Percentiles rank a stretch among this genome's conserved stretches.
phyloP scores from a whole-genome alignment of 2,797 vertebrate species.

The Lepus oiostolus region DNA sequence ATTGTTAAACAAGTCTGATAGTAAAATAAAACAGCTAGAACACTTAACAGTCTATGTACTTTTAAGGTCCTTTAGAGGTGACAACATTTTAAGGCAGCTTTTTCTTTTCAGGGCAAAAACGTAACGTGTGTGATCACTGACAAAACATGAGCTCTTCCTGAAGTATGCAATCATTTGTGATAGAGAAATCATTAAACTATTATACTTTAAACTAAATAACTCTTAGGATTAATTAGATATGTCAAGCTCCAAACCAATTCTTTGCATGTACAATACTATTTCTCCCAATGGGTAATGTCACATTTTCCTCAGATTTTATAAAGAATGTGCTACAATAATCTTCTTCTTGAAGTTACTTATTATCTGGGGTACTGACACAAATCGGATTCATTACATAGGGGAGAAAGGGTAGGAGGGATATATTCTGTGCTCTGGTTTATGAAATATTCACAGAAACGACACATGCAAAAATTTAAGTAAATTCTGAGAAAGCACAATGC shows the following conservation, averaged over 20 bases:
- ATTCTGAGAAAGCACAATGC: neutral
- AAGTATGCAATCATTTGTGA: neutral
- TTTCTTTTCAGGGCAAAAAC: conserved; percentile 43
- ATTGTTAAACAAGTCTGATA: conserved; percentile 1
- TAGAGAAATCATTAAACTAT: neutral
- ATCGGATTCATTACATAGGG: neutral
- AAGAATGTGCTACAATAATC: neutral
- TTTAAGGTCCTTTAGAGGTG: neutral
- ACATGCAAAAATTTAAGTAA: neutral
- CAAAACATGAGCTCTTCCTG: neutral
- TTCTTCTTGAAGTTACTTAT: neutral
- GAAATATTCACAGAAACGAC: neutral
- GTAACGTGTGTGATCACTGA: neutral
- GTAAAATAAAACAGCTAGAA: neutral
- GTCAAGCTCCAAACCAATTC: neutral
- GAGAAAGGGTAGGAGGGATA: neutral
- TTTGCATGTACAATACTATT: neutral
- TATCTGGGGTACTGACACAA: neutral
- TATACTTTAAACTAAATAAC: neutral
- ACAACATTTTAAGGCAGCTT: neutral
- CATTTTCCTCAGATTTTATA: neutral
- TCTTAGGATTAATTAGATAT: neutral
- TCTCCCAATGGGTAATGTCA: neutral
- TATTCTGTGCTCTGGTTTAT: neutral
- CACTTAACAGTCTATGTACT: neutral